These are phyloP conservation scores for Lasiommata megera DNA, from an alignment of 2,888 invertebrate species.

Conservation along the genomic window DNA sequence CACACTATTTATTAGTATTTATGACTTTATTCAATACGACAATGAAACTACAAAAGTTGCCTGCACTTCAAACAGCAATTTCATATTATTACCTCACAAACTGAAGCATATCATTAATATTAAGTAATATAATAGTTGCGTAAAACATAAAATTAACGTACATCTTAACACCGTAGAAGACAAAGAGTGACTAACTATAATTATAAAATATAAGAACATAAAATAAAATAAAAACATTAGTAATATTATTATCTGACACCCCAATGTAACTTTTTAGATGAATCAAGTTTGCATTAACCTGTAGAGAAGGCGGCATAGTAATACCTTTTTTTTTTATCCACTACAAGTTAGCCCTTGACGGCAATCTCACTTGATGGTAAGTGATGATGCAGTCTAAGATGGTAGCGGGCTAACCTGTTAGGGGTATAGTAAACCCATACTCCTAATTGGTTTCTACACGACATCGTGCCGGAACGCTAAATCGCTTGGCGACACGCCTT, in stretches of 20 bases:
- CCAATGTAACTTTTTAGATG: not conserved
- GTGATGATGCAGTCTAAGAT: too few species aligned
- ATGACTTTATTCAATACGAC: conserved; percentile 81
- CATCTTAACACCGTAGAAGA: conserved; percentile 64
- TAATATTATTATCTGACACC: conserved; percentile 27
- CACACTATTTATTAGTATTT: conserved; percentile 63
- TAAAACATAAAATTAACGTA: conserved; percentile 69
- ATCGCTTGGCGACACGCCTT: too few species aligned
- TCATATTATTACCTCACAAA: conserved; percentile 68
- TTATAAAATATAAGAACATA: conserved; percentile 69
- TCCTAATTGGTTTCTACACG: too few species aligned
- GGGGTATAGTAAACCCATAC: too few species aligned
- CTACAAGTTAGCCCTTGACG: too few species aligned
- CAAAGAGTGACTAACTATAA: conserved; percentile 70
- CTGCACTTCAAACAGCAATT: conserved; percentile 77
- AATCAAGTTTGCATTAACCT: too few species aligned
- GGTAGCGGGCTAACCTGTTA: too few species aligned
- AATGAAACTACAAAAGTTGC: conserved; percentile 82
- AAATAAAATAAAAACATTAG: conserved; percentile 42
- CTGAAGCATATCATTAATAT: conserved; percentile 75
- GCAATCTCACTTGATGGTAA: too few species aligned
- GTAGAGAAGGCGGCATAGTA: too few species aligned
- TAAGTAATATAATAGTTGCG: conserved; percentile 47
- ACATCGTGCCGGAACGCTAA: too few species aligned
- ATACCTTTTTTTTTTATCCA: too few species aligned